phyloP scores from a whole-genome alignment of 2,888 invertebrate genomes.

The Romanomermis culicivorax region DNA sequence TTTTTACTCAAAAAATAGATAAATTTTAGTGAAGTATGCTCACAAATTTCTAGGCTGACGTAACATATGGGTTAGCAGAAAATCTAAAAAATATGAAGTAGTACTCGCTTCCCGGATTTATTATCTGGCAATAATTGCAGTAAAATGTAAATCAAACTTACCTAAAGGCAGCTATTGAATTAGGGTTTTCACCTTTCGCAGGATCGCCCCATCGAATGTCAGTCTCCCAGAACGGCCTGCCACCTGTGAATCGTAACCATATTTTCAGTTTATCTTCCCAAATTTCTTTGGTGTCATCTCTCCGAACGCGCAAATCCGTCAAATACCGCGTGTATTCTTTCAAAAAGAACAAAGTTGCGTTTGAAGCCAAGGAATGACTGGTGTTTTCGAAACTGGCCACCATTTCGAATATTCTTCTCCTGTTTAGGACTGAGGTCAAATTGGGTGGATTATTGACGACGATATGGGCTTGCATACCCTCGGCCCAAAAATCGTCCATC shows the following conservation, averaged over 20 bases:
- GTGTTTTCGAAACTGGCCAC: slow-evolving; percentile 7
- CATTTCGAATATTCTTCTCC: slow-evolving; percentile 12
- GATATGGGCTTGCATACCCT: slow-evolving; percentile 17
- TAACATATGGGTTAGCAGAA: too few relatives aligned
- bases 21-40: too few relatives aligned
- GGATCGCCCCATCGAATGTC: slow-evolving; percentile 17
- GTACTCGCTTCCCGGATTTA: too few relatives aligned
- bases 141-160: too few relatives aligned
- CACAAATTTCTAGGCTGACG: too few relatives aligned
- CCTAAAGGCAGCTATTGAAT: slow-evolving; percentile 4
- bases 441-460: slow-evolving; percentile 21
- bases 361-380: slow-evolving; percentile 3
- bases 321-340: slow-evolving; percentile 4
- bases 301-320: background rate
- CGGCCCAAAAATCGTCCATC: slow-evolving; percentile 39
- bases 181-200: background rate
- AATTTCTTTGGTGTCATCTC: slow-evolving; percentile 20
- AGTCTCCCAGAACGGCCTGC: slow-evolving; percentile 21
- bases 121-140: too few relatives aligned
- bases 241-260: slow-evolving; percentile 26
- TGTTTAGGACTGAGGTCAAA: slow-evolving; percentile 13
- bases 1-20: too few relatives aligned
- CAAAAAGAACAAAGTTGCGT: slow-evolving; percentile 8
- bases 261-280: slow-evolving; percentile 20
- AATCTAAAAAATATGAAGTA: too few relatives aligned